Conservation (phyloP, 2,888 invertebrate genomes). For the Pachymerium ferrugineum region DNA sequence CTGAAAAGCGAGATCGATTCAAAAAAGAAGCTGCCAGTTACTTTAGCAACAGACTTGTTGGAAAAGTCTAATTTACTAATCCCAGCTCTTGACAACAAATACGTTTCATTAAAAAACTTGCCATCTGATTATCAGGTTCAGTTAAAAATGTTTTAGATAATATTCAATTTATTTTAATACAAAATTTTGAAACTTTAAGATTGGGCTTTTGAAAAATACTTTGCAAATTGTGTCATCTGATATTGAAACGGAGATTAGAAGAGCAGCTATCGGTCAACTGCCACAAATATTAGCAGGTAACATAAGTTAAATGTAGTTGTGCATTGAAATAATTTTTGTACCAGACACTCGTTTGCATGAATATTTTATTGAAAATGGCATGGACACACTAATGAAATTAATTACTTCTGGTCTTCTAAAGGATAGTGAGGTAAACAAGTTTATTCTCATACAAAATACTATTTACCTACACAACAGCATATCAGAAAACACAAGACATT, state of each 20-base stretch:
- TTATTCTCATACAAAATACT: too few species aligned
- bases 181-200: background rate
- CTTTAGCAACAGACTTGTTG: background rate
- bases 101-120: background rate
- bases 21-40: background rate
- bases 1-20: background rate
- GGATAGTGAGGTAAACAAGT: background rate
- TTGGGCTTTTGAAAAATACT: background rate
- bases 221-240: background rate
- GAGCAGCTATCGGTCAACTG: background rate
- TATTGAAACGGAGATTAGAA: slow-evolving; percentile 10
- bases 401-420: background rate
- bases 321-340: background rate
- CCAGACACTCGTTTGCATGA: background rate
- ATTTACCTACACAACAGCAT: too few species aligned
- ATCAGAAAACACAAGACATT: too few species aligned
- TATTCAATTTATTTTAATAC: background rate
- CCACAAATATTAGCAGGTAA: background rate
- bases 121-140: background rate
- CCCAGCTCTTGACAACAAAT: background rate
- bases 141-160: background rate
- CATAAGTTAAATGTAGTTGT: background rate
- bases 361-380: background rate
- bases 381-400: background rate
- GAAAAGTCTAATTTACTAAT: background rate